Conservation (phyloP, 2,888 invertebrate species). For the Falcaria lacertinaria region DNA sequence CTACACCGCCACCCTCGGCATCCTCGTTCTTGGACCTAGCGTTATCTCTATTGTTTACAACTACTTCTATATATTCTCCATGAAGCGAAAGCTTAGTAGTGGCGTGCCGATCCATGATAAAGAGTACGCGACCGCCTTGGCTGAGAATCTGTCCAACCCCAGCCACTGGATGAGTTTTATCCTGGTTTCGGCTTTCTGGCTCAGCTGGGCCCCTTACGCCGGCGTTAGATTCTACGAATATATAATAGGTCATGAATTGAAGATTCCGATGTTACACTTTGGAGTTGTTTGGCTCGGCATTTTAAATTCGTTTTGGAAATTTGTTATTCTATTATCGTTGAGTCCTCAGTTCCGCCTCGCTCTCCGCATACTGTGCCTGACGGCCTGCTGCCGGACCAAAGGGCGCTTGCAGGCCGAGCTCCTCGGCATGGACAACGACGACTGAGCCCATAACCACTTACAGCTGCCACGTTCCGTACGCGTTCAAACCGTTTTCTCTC, state of each 20-base stretch:
- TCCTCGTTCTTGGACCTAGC: slow-evolving; percentile 96
- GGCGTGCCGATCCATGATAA: slow-evolving; percentile 95
- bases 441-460: slow-evolving; percentile 78
- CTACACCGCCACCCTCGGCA: slow-evolving; percentile 94
- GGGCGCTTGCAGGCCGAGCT: slow-evolving; percentile 91
- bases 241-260: slow-evolving; percentile 80
- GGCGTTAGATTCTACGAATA: slow-evolving; percentile 89
- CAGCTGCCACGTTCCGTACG: no score
- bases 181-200: slow-evolving; percentile 93
- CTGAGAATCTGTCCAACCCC: slow-evolving; percentile 94
- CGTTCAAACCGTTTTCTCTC: no score
- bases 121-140: slow-evolving; percentile 93
- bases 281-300: slow-evolving; percentile 97
- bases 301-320: slow-evolving; percentile 97
- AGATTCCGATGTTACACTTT: slow-evolving; percentile 93
- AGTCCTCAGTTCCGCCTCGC: slow-evolving; percentile 96
- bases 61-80: slow-evolving; percentile 95
- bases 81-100: slow-evolving; percentile 90
- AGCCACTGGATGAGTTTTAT: slow-evolving; percentile 98
- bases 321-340: slow-evolving; percentile 91
- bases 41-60: slow-evolving; percentile 96
- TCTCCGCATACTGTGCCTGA: slow-evolving; percentile 91
- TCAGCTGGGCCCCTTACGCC: slow-evolving; percentile 97
- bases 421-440: slow-evolving; percentile 92
- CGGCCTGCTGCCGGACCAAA: slow-evolving; percentile 92